Evolutionary conservation across 2,888 invertebrate species (phyloP).

Genomic region (Spatulosminthurus flaviceps): DNA sequence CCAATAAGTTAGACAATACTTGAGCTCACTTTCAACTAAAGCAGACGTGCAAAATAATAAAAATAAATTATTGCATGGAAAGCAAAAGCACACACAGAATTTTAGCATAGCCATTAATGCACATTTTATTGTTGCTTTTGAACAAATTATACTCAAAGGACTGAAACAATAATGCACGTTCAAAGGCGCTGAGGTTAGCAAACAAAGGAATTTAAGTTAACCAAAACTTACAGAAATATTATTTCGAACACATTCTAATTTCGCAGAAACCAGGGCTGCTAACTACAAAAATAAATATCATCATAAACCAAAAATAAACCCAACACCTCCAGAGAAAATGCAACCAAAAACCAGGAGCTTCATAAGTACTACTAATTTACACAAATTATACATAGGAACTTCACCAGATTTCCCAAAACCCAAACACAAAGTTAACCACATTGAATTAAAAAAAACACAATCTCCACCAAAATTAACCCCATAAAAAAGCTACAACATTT

Average conservation of each 20-base stretch:
- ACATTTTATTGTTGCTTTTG: not conserved
- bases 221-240: conserved; percentile 53
- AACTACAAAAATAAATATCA: conserved; percentile 46
- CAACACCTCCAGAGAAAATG: conserved; percentile 25
- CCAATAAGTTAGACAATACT: too few relatives aligned
- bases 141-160: not conserved
- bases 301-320: conserved; percentile 15
- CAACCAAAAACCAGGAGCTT: too few relatives aligned
- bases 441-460: too few relatives aligned
- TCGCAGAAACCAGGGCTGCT: conserved; percentile 52
- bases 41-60: too few relatives aligned
- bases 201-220: not conserved
- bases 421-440: too few relatives aligned
- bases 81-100: too few relatives aligned
- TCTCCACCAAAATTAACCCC: too few relatives aligned
- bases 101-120: too few relatives aligned
- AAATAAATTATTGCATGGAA: too few relatives aligned
- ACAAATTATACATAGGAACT: not conserved
- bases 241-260: conserved; percentile 52
- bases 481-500: too few relatives aligned
- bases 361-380: not conserved
- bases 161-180: not conserved
- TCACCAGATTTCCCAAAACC: too few relatives aligned
- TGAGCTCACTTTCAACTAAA: too few relatives aligned
- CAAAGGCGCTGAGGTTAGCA: not conserved